Base-by-base conservation (phyloP, 1,140 invertebrate genomes). In the Drosophila pandora region DNA sequence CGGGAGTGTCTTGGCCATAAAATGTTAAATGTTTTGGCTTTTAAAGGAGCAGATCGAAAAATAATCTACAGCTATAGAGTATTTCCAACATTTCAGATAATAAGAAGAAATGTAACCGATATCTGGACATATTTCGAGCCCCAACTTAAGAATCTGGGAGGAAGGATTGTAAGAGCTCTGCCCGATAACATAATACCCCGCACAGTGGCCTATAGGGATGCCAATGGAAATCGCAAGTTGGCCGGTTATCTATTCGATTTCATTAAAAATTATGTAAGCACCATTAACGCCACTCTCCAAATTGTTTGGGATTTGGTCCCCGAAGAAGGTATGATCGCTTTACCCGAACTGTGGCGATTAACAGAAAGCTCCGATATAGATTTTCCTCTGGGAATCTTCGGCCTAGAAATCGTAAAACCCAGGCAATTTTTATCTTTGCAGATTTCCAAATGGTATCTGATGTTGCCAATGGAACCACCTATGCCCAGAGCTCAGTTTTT, bases 11-110 rank as follows among this genome's bases (percentile, higher is more conserved):
- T 57, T 0, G n/a, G n/a, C 0, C 28, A 78, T 2, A 67, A 60
- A 6, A 85, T 85, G 83, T 71, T 85, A 0, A 88, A 88, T 68
- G 75, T 88, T 0, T 4, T 85, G 55, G 83, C 79, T 9, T 45
- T 76, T 8, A 32, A 22, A 2, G 60, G 23, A 8, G 17, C 6
- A 6, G 47, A 62, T 37, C 23, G 1, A 2, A 13, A 60, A 2
- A 3, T 45, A 12, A 39, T 88, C 6, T 79, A 88, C 45, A 85
- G 83, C 52, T 83, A 68, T 49, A 32, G 49, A 0, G 79, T 79
- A 1, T 85, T 72, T 43, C 82, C 82, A 0, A 7, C 5, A 2
- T 65, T 79, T 7, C 48, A 21, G 8, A 8, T 83, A 0, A 12
- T 64, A 0, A 32, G 56, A 23, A 56, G 79, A 21, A 47, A 2